These are phyloP conservation scores for Gymnocephalus cernua DNA, from an alignment of 2,113 vertebrate genomes.

Conservation along the genomic window DNA sequence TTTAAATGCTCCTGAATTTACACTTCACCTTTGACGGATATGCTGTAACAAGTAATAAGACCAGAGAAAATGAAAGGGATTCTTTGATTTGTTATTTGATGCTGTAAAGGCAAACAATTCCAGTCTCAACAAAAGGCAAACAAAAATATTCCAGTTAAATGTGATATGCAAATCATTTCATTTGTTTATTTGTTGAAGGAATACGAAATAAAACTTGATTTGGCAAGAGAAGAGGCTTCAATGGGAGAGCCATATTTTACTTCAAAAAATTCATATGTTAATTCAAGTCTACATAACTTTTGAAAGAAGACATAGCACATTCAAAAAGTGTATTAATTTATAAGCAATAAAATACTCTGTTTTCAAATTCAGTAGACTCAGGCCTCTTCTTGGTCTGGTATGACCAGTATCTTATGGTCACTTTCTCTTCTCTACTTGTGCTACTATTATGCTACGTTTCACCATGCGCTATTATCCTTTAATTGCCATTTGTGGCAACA, in stretches of 20 bases:
- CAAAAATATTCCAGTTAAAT: conserved; percentile 11
- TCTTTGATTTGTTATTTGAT: neutral
- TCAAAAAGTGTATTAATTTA: neutral
- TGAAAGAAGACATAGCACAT: neutral
- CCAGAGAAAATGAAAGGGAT: neutral
- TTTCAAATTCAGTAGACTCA: neutral
- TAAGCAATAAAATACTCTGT: neutral
- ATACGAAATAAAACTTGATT: neutral
- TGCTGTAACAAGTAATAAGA: neutral
- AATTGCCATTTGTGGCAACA: neutral
- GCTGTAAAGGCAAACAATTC: neutral
- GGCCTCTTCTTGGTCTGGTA: neutral
- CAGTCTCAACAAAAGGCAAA: neutral
- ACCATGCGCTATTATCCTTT: neutral
- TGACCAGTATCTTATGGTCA: neutral
- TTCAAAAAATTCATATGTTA: neutral
- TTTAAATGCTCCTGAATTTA: neutral
- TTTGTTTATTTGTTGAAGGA: neutral
- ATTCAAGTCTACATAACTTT: neutral
- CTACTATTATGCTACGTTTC: neutral
- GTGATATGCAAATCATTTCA: neutral
- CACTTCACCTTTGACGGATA: neutral
- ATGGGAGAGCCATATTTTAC: neutral
- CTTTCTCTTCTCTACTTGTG: neutral
- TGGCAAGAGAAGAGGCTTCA: neutral